Base-by-base conservation (phyloP, 37 sponge, comb jelly and placozoan genomes). In the Spongia lamella region DNA sequence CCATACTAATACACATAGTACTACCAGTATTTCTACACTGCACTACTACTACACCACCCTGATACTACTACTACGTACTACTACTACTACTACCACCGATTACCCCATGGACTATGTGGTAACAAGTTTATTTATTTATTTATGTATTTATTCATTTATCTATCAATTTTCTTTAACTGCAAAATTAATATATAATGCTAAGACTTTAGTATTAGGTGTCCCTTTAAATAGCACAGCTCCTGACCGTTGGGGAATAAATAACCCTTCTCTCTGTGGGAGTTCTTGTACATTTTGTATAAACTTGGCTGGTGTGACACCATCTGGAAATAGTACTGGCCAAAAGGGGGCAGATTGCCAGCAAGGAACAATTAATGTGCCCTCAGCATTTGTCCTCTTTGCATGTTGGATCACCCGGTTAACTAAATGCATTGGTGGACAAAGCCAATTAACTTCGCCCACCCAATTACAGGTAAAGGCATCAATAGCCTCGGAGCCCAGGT, bases 401-500 rank as follows among this genome's bases (percentile, higher is more conserved):
- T 80, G 81, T 36, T 47, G 40, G 20, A 80, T 13, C 11, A 59
- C 71, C 21, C 72, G 40, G 16, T 40, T 4, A 11, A 70, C 19
- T 1, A 80, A 49, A 7, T 37, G 5, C 0, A 72, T 32, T 30
- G 72, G 81, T 3, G 81, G 81, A 21, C 70, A 70, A 36, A 52
- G 29, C 81, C 81, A 80, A 39, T 70, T 68, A 37, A 31, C 61
- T 34, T 80, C 81, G 1, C 53, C 81, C 1, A 2, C 0, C 81
- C 81, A 80, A 24, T 56, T 13, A 14, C 56, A 31, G 17, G 80
- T 79, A 55, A 79, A 79, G 36, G 80, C 80, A 69, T 79, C 70
- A 26, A 69, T 61, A 0, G 81, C 70, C 34, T n/a, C n/a, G n/a
- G n/a, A n/a, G n/a, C n/a, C n/a, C n/a, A n/a, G n/a, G n/a, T n/a